phyloP scores from a whole-genome alignment of 1,140 invertebrate species.

The Bombus affinis region DNA sequence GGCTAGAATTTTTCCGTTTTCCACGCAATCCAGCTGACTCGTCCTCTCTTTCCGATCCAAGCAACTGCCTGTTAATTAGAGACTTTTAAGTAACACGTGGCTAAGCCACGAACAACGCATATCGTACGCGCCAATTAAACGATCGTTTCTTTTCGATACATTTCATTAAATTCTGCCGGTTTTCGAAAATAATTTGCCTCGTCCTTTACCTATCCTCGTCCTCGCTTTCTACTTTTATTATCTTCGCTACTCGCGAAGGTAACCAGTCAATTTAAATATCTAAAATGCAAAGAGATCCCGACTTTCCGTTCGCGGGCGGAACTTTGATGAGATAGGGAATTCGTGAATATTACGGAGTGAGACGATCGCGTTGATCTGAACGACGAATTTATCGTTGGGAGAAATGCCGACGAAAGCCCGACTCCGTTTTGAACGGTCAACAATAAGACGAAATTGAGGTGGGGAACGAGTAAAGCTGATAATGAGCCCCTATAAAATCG shows the following conservation, averaged over 20 bases:
- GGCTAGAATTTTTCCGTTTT: background rate
- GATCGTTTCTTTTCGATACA: constrained; percentile 27
- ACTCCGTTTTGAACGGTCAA: constrained; percentile 28
- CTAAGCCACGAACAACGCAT: background rate
- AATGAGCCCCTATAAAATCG: constrained; percentile 64
- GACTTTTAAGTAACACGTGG: constrained; percentile 17
- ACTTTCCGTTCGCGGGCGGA: background rate
- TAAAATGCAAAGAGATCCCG: background rate
- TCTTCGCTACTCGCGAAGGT: background rate
- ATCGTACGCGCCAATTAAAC: background rate
- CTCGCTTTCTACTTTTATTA: background rate
- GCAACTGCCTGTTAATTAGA: constrained; percentile 1
- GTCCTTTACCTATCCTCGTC: background rate
- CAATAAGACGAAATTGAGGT: constrained; percentile 53
- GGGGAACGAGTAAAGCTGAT: constrained; percentile 55
- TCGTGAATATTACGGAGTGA: background rate
- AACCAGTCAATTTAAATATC: too few species aligned
- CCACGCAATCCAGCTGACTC: background rate
- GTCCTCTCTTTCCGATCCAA: background rate
- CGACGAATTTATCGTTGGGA: constrained; percentile 7
- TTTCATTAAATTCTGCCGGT: background rate
- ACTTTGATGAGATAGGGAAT: background rate
- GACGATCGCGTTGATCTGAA: background rate
- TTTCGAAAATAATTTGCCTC: background rate
- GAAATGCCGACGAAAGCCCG: constrained; percentile 27